These are phyloP conservation scores for Sebastiscus tertius DNA, from an alignment of 2,797 vertebrate species.

Conservation along the genomic window DNA sequence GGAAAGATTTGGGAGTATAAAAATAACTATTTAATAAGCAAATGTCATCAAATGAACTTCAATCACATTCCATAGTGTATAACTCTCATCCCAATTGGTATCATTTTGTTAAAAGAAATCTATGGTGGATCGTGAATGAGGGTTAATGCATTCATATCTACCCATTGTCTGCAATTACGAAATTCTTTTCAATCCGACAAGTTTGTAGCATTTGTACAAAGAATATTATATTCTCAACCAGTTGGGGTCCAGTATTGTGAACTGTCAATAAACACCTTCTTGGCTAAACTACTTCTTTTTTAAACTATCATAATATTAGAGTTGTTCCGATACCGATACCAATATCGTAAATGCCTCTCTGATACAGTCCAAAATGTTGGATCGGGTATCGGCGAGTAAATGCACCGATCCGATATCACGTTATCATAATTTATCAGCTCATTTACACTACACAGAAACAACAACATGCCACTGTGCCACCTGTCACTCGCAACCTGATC, in stretches of 20 bases:
- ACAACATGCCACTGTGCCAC: too few species aligned
- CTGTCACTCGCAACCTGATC: too few species aligned
- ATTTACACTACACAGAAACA: too few species aligned
- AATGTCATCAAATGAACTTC: neutral
- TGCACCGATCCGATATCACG: too few species aligned
- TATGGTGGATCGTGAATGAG: neutral
- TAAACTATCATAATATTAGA: neutral
- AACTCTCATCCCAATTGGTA: neutral
- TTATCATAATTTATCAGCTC: too few species aligned
- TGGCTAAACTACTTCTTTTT: neutral
- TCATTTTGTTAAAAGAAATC: neutral
- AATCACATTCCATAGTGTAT: neutral
- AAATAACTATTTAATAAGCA: neutral
- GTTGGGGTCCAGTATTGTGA: neutral
- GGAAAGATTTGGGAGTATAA: neutral
- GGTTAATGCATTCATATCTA: neutral
- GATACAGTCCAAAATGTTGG: neutral
- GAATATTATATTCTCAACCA: neutral
- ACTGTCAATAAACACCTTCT: neutral
- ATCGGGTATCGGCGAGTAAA: neutral
- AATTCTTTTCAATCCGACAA: neutral
- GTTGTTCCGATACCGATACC: neutral
- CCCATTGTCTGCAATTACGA: neutral
- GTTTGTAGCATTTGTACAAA: neutral
- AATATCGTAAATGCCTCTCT: neutral